Percentiles rank a stretch among this genome's conserved stretches.
phyloP scores from a whole-genome alignment of 1,140 invertebrate species.

The Augochlora pura region DNA sequence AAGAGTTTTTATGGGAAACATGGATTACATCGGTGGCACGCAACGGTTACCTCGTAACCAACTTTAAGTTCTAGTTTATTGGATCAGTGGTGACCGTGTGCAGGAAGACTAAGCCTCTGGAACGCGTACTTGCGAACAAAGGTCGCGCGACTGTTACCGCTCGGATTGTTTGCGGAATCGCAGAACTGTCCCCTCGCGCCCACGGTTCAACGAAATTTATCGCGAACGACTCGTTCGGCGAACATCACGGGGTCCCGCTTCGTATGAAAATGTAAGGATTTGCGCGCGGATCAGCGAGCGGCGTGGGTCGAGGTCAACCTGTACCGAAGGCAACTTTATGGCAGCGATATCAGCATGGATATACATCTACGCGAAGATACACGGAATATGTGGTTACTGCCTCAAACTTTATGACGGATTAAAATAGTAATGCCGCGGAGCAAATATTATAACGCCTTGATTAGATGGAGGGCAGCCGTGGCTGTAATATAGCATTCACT shows the following conservation, averaged over 20 bases:
- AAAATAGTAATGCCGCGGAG: not conserved
- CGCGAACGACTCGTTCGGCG: not conserved
- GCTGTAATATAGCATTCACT: not conserved
- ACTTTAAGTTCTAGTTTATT: conserved; percentile 60
- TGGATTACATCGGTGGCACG: conserved; percentile 17
- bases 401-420: not conserved
- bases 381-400: not conserved
- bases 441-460: not conserved
- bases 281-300: conserved; percentile 6
- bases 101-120: conserved; percentile 39
- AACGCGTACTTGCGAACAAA: conserved; percentile 32
- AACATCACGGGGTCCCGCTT: not conserved
- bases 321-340: not conserved
- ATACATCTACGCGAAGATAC: not conserved
- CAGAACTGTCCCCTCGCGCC: not conserved
- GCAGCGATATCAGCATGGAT: not conserved
- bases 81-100: conserved; percentile 34
- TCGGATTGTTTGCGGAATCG: not conserved
- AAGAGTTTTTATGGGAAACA: not conserved
- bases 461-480: not conserved
- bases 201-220: not conserved
- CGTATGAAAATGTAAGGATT: not conserved
- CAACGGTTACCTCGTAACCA: conserved; percentile 28
- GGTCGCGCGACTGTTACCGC: not conserved
- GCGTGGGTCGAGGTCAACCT: no score